A percentile compares a stretch with the other conserved stretches of the same genome.
These are phyloP conservation scores for Heterochromis multidens DNA, from an alignment of 2,113 vertebrate species.

Conservation along the genomic window DNA sequence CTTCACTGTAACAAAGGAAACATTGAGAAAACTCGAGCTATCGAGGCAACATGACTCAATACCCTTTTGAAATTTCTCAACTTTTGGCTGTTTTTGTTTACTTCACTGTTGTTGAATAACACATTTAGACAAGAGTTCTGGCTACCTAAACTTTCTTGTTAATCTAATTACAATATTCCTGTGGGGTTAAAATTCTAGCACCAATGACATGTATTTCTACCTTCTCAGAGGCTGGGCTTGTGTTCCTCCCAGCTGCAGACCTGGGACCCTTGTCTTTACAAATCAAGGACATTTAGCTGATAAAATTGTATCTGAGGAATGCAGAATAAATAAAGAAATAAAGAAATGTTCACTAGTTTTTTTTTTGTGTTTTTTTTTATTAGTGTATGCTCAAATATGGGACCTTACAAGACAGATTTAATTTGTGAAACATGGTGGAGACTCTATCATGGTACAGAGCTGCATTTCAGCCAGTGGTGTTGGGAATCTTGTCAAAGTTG, in stretches of 20 bases:
- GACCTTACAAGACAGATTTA: too few relatives aligned
- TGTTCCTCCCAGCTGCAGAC: neutral
- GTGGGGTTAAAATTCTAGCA: neutral
- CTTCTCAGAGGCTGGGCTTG: neutral
- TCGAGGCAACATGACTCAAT: fast-evolving
- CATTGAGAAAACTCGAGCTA: neutral
- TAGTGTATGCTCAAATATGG: too few relatives aligned
- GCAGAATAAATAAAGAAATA: too few relatives aligned
- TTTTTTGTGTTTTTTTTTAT: too few relatives aligned
- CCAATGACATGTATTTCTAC: neutral
- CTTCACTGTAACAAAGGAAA: neutral
- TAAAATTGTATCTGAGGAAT: too few relatives aligned
- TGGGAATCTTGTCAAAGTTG: too few relatives aligned
- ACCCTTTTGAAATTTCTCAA: neutral
- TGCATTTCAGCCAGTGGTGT: too few relatives aligned
- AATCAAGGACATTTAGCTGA: too few relatives aligned
- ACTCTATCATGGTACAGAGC: too few relatives aligned
- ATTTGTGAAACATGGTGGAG: too few relatives aligned
- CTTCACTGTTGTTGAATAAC: neutral
- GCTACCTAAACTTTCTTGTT: neutral
- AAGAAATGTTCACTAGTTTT: too few relatives aligned
- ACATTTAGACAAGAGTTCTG: neutral
- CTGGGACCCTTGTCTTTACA: too few relatives aligned
- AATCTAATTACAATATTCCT: neutral
- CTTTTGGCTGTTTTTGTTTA: neutral